Evolutionary conservation across 2,113 vertebrate genomes (phyloP).

Genomic region (Crotalus viridis): DNA sequence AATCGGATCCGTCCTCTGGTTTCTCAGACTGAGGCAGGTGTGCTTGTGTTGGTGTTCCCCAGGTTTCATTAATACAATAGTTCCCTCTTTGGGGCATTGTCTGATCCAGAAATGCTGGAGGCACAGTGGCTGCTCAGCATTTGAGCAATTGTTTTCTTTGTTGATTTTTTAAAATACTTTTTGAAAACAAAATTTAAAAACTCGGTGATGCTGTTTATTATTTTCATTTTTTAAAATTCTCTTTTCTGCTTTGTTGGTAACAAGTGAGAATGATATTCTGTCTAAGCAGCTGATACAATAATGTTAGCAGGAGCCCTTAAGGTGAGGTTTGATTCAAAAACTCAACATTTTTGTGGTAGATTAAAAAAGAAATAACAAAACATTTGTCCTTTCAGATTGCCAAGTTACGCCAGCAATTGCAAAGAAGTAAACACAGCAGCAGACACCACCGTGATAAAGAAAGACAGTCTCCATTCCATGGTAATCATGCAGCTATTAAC

Average conservation of each 20-base stretch:
- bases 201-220: not conserved
- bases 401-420: constrained; percentile 94
- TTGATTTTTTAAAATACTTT: not conserved
- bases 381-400: constrained; percentile 79
- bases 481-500: constrained; percentile 93
- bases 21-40: not conserved
- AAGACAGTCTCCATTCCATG: constrained; percentile 96
- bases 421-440: constrained; percentile 98
- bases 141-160: not conserved
- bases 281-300: not conserved
- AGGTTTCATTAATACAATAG: not conserved
- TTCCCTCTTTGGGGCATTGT: not conserved
- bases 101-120: not conserved
- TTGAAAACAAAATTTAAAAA: not conserved
- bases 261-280: not conserved
- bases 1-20: not conserved
- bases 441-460: constrained; percentile 97
- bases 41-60: not conserved
- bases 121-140: not conserved
- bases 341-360: not conserved
- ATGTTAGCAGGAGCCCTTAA: not conserved
- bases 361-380: not conserved
- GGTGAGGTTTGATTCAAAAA: not conserved
- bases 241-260: not conserved
- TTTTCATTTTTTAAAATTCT: not conserved